Conservation (phyloP, 2,888 invertebrate species). For the Cheilosia vernalis region DNA sequence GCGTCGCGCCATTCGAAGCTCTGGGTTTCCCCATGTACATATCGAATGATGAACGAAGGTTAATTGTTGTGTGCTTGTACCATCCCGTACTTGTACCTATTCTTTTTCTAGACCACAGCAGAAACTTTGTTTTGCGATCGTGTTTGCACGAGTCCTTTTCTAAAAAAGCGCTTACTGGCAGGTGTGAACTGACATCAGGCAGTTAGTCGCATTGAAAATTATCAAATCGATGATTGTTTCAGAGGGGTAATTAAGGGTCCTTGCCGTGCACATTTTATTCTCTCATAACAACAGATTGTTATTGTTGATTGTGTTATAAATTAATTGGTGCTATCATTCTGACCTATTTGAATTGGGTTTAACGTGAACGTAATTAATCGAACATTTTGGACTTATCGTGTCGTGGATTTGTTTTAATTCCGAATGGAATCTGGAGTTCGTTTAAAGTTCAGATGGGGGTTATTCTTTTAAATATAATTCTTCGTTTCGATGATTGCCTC, state of each 20-base stretch:
- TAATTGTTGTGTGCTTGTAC: slow-evolving; percentile 58
- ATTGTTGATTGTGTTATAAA: slow-evolving; percentile 3
- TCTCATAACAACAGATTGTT: background rate
- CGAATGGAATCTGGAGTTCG: background rate
- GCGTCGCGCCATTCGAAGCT: slow-evolving; percentile 21
- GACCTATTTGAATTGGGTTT: slow-evolving; percentile 20
- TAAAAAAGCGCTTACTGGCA: background rate
- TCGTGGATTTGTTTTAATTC: background rate
- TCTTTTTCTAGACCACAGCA: slow-evolving; percentile 59
- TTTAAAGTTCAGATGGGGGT: slow-evolving; percentile 7
- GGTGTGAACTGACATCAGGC: slow-evolving; percentile 44
- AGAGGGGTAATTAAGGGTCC: slow-evolving; percentile 17
- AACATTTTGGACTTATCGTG: slow-evolving; percentile 5
- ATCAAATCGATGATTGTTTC: slow-evolving; percentile 42
- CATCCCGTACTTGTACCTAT: slow-evolving; percentile 54
- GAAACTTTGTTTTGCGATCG: slow-evolving; percentile 53
- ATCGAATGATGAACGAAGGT: slow-evolving; percentile 47
- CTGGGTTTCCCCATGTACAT: slow-evolving; percentile 29
- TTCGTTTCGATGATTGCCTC: background rate
- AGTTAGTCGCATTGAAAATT: slow-evolving; percentile 38
- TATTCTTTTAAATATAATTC: background rate
- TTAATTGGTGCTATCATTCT: slow-evolving; percentile 18
- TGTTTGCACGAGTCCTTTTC: slow-evolving; percentile 29
- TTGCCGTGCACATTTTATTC: slow-evolving; percentile 7
- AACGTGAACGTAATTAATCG: slow-evolving; percentile 21